A percentile compares a stretch with the other conserved stretches of the same genome.
phyloP scores from a whole-genome alignment of 53 echinoderm and acorn worm species.

The Pentamera pediparva region DNA sequence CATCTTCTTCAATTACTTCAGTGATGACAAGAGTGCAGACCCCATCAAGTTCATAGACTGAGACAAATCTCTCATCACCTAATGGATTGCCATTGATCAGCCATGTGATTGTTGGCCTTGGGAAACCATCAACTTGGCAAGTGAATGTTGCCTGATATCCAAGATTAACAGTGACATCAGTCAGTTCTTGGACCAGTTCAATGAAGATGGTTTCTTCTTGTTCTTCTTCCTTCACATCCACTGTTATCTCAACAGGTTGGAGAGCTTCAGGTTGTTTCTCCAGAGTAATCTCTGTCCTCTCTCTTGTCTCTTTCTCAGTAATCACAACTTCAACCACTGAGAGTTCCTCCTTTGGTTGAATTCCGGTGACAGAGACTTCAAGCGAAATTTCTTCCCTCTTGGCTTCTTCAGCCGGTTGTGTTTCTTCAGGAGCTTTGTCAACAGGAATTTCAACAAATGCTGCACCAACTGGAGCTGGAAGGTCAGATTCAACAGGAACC shows the following conservation, averaged over 20 bases:
- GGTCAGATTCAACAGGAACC: background rate
- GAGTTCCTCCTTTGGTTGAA: no score
- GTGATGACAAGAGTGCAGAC: constrained; percentile 55
- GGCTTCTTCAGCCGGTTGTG: background rate
- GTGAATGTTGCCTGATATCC: constrained; percentile 35
- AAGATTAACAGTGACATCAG: constrained; percentile 41
- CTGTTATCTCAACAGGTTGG: constrained; percentile 42
- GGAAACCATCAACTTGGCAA: constrained; percentile 47
- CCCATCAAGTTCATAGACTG: constrained; percentile 53
- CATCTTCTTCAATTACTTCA: constrained; percentile 52
- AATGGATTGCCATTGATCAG: constrained; percentile 42
- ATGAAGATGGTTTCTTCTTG: constrained; percentile 33
- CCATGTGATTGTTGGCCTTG: constrained; percentile 54
- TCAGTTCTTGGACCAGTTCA: constrained; percentile 37
- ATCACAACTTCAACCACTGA: background rate
- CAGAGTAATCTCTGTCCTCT: constrained; percentile 17
- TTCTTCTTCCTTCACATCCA: constrained; percentile 43
- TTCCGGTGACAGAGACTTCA: no score
- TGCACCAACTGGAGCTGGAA: constrained; percentile 7
- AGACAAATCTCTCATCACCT: constrained; percentile 39
- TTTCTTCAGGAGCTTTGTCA: constrained; percentile 2
- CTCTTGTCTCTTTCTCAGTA: background rate
- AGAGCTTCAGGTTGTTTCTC: constrained; percentile 30
- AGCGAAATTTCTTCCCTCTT: no score
- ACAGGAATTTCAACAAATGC: constrained; percentile 18